These are phyloP conservation scores for Clarias batrachus DNA, from an alignment of 2,113 vertebrate species.

Conservation along the genomic window DNA sequence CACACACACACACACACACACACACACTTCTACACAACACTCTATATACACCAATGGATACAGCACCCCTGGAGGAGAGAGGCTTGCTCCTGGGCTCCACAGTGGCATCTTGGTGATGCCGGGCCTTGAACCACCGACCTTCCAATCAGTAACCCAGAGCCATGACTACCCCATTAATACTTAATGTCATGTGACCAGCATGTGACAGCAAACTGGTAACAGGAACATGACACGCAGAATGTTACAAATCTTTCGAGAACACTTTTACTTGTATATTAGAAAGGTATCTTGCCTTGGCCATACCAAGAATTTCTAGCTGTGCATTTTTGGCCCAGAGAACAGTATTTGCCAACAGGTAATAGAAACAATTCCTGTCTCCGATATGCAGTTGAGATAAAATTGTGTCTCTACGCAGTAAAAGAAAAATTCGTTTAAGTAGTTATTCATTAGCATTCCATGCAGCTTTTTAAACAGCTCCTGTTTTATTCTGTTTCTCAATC, in stretches of 20 bases:
- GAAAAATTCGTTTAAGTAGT: neutral
- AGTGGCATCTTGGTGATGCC: too few relatives aligned
- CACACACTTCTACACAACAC: too few relatives aligned
- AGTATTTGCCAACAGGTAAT: neutral
- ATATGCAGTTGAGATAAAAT: neutral
- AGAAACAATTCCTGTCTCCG: neutral
- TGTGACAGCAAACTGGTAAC: too few relatives aligned
- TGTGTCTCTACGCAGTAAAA: neutral
- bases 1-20: too few relatives aligned
- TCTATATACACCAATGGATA: too few relatives aligned
- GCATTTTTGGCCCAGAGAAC: neutral
- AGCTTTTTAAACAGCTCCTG: neutral
- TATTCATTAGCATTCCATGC: neutral
- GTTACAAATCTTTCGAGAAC: neutral
- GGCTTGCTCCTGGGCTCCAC: too few relatives aligned
- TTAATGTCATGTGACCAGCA: too few relatives aligned
- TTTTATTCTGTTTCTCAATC: constrained; percentile 4
- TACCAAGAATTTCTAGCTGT: neutral
- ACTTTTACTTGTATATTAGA: neutral
- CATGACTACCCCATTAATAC: too few relatives aligned
- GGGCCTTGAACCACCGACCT: too few relatives aligned
- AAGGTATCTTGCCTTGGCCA: neutral
- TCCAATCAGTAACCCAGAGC: too few relatives aligned
- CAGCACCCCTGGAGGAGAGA: too few relatives aligned
- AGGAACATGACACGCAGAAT: too few relatives aligned